Evolutionary conservation across 2,113 vertebrate species (phyloP).

Genomic region (Phocoena sinus): DNA sequence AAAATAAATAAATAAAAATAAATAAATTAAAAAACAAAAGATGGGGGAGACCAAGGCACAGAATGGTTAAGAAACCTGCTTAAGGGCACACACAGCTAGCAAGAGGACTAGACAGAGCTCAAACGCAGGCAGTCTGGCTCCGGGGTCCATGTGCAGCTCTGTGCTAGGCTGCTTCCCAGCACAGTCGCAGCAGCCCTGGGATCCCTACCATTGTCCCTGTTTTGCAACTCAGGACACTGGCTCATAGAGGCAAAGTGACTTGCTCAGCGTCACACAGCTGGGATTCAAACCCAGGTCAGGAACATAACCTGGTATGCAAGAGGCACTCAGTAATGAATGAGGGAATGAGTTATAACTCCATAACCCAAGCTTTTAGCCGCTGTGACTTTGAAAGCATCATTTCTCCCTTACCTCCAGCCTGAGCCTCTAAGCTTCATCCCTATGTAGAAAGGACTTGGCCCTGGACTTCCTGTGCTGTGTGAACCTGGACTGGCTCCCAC

Average conservation of each 20-base stretch:
- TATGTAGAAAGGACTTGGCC: not conserved
- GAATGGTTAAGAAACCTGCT: not conserved
- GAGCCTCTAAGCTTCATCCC: not conserved
- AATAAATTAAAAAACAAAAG: not conserved
- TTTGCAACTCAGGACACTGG: not conserved
- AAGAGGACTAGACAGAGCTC: not conserved
- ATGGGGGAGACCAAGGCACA: not conserved
- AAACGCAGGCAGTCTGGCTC: not conserved
- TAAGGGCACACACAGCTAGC: not conserved
- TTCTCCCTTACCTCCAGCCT: not conserved
- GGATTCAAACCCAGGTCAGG: not conserved
- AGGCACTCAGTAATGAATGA: not conserved
- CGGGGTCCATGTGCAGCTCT: not conserved
- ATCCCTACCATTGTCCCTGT: not conserved
- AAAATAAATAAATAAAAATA: too few relatives aligned
- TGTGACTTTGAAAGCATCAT: not conserved
- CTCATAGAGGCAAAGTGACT: not conserved
- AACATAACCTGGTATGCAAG: not conserved
- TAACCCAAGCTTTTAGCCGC: not conserved
- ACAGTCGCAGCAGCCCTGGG: not conserved
- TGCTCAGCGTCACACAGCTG: not conserved
- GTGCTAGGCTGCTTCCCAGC: not conserved
- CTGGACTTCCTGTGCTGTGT: not conserved
- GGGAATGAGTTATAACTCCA: not conserved
- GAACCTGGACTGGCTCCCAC: not conserved